A percentile compares a stretch with the other conserved stretches of the same genome.
Evolutionary conservation across 2,797 vertebrate species (phyloP).

Genomic region (Sebastes trivittatus): DNA sequence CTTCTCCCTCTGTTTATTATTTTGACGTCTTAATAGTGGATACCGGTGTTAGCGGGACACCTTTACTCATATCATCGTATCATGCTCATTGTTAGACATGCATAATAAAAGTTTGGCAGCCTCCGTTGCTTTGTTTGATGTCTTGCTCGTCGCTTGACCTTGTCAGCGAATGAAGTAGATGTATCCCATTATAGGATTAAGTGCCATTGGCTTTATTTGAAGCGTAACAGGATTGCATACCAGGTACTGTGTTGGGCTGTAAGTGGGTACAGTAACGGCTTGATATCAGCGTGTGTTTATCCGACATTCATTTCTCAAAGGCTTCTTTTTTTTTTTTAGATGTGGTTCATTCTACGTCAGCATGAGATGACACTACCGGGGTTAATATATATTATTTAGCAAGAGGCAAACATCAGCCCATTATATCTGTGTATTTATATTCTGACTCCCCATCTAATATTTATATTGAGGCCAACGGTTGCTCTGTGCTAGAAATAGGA

Average conservation of each 20-base stretch:
- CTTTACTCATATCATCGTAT: not conserved
- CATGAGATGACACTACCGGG: not conserved
- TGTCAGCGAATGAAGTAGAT: constrained; percentile 67
- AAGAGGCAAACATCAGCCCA: constrained; percentile 11
- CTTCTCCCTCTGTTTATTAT: not conserved
- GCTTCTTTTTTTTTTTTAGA: not conserved
- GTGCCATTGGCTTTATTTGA: constrained; percentile 70
- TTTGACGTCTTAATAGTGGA: not conserved
- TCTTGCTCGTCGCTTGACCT: constrained; percentile 50
- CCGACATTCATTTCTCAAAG: constrained; percentile 10
- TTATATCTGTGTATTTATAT: constrained; percentile 36
- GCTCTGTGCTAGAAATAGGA: constrained; percentile 28
- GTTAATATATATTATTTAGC: constrained; percentile 15
- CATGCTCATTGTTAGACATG: not conserved
- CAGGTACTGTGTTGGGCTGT: constrained; percentile 42
- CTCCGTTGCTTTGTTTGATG: constrained; percentile 28
- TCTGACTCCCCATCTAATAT: constrained; percentile 20
- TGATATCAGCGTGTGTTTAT: constrained; percentile 9
- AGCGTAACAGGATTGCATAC: constrained; percentile 68
- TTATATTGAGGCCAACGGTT: constrained; percentile 24
- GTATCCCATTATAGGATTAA: constrained; percentile 78
- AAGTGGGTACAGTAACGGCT: constrained; percentile 12
- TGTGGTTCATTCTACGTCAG: not conserved
- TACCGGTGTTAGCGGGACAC: not conserved
- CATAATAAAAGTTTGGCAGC: not conserved